These are phyloP conservation scores for Chrysochloris asiatica DNA, from an alignment of 2,113 vertebrate species.

Conservation along the genomic window DNA sequence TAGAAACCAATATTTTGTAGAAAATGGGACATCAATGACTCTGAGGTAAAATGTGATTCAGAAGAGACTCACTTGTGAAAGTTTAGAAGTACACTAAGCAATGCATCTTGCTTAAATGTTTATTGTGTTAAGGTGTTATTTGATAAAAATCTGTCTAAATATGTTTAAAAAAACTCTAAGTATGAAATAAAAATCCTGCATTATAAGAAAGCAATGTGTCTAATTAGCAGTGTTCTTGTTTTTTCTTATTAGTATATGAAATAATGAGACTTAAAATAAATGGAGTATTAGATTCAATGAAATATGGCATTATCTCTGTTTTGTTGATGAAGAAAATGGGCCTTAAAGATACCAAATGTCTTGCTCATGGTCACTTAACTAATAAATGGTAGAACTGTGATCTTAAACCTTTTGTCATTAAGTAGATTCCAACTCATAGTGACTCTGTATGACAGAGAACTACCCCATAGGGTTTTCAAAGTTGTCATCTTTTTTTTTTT, in stretches of 20 bases:
- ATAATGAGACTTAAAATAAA: background rate
- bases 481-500: background rate
- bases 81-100: background rate
- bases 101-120: slow-evolving; percentile 16
- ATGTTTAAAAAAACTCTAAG: background rate
- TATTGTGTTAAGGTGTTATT: background rate
- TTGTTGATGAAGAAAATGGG: slow-evolving; percentile 5
- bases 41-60: background rate
- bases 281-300: background rate
- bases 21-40: background rate
- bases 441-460: background rate
- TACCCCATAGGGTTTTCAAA: background rate
- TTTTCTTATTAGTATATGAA: background rate
- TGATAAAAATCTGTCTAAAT: background rate
- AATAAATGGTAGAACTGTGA: background rate
- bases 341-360: background rate
- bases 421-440: background rate
- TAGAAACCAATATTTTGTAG: background rate
- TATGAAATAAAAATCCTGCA: slow-evolving; percentile 26
- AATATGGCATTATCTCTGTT: background rate
- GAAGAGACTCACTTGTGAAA: background rate
- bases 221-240: background rate
- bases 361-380: background rate
- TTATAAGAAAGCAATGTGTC: background rate
- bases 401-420: background rate